Conservation (phyloP, 2,888 invertebrate species). For the Tachina grossa region DNA sequence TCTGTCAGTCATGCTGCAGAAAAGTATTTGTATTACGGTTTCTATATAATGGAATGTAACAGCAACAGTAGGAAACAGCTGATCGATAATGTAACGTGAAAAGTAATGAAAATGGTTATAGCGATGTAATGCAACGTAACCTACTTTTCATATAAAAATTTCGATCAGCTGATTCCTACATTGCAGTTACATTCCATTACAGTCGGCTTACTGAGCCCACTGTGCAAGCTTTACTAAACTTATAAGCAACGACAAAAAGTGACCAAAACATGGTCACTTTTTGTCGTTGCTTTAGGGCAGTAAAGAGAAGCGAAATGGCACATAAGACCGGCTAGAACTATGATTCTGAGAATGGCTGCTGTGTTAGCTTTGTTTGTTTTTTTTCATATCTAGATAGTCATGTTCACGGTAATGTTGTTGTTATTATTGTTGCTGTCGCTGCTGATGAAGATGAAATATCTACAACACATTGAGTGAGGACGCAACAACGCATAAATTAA, state of each 20-base stretch:
- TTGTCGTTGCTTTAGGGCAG: conserved; percentile 56
- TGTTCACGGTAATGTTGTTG: conserved; percentile 44
- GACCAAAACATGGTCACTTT: too few species aligned
- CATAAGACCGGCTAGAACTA: conserved; percentile 36
- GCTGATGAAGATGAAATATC: conserved; percentile 68
- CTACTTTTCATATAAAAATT: too few species aligned
- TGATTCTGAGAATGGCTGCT: conserved; percentile 46
- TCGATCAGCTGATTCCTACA: too few species aligned
- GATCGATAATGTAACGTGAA: too few species aligned
- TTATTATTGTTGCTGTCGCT: conserved; percentile 57
- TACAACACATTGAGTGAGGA: conserved; percentile 71
- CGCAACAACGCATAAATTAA: conserved; percentile 79
- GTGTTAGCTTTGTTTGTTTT: not conserved
- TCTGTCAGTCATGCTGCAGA: too few species aligned
- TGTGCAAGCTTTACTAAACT: conserved; percentile 45
- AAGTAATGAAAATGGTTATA: too few species aligned
- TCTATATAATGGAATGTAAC: not conserved
- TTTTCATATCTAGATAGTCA: conserved; percentile 37
- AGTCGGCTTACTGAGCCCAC: conserved; percentile 6
- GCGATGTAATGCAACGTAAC: too few species aligned
- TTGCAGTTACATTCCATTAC: too few species aligned
- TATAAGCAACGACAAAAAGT: conserved; percentile 23
- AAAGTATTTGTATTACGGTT: too few species aligned
- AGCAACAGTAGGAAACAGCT: too few species aligned
- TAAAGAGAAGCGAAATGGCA: conserved; percentile 40